Evolutionary conservation across 1,140 invertebrate species (phyloP).

Genomic region (Potamilus streckersoni): DNA sequence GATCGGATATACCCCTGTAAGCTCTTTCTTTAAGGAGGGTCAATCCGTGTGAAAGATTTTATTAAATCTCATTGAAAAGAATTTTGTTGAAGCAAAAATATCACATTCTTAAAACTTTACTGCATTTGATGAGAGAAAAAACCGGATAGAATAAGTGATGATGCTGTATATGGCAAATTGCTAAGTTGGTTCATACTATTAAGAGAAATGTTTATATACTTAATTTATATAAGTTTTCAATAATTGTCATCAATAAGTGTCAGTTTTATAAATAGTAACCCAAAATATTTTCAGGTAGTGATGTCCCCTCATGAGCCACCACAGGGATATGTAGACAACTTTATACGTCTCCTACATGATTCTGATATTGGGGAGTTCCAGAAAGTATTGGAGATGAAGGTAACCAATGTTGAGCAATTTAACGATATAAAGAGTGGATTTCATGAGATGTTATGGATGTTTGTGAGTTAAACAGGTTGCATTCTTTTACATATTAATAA

Average conservation of each 20-base stretch:
- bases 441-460: background rate
- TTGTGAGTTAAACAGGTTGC: background rate
- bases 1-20: too few relatives aligned
- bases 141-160: too few relatives aligned
- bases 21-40: too few relatives aligned
- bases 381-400: conserved; percentile 98
- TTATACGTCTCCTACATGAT: conserved; percentile 89
- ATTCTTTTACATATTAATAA: too few relatives aligned
- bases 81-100: too few relatives aligned
- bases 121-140: too few relatives aligned
- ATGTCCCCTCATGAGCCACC: conserved; percentile 91
- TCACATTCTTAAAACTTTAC: too few relatives aligned
- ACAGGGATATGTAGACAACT: conserved; percentile 87
- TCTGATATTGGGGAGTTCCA: conserved; percentile 91
- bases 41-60: too few relatives aligned
- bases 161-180: too few relatives aligned
- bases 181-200: too few relatives aligned
- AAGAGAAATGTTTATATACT: background rate
- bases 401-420: background rate
- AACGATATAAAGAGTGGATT: background rate
- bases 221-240: background rate
- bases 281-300: conserved; percentile 72
- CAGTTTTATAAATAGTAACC: background rate
- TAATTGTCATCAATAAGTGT: background rate
- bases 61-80: too few relatives aligned